Evolutionary conservation across 1,140 invertebrate species (phyloP).

Genomic region (Pteromalus puparum): DNA sequence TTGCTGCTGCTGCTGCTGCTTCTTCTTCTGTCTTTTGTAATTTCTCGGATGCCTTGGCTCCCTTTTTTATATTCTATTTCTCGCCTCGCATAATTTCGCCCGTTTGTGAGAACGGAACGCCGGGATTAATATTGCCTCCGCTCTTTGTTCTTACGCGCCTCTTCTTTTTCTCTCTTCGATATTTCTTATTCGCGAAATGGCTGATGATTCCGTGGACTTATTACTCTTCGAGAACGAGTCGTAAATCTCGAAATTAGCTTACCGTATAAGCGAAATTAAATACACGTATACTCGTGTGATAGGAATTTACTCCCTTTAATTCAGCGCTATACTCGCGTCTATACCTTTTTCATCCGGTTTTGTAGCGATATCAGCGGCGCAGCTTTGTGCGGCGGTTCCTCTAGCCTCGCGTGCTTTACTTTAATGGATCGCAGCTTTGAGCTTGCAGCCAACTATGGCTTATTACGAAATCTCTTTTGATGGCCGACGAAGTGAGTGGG

Average conservation of each 20-base stretch:
- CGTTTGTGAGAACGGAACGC: background rate
- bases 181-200: background rate
- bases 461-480: constrained; percentile 51
- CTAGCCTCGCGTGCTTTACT: background rate
- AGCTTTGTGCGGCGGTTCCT: constrained; percentile 1
- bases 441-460: constrained; percentile 22
- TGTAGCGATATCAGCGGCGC: background rate
- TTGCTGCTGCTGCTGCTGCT: background rate
- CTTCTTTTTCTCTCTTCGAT: background rate
- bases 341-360: background rate
- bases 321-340: background rate
- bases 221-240: too few relatives aligned
- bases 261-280: too few relatives aligned
- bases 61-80: background rate
- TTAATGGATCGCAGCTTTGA: constrained; percentile 41
- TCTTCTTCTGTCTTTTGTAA: constrained; percentile 8
- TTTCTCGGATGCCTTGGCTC: constrained; percentile 18
- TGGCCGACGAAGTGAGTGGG: background rate
- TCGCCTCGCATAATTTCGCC: background rate
- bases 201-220: too few relatives aligned
- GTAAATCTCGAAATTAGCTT: background rate
- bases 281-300: too few relatives aligned
- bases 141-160: background rate
- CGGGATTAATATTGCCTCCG: background rate
- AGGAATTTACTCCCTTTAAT: background rate